Base-by-base conservation (phyloP, 2,113 vertebrate species). In the Hucho hucho region DNA sequence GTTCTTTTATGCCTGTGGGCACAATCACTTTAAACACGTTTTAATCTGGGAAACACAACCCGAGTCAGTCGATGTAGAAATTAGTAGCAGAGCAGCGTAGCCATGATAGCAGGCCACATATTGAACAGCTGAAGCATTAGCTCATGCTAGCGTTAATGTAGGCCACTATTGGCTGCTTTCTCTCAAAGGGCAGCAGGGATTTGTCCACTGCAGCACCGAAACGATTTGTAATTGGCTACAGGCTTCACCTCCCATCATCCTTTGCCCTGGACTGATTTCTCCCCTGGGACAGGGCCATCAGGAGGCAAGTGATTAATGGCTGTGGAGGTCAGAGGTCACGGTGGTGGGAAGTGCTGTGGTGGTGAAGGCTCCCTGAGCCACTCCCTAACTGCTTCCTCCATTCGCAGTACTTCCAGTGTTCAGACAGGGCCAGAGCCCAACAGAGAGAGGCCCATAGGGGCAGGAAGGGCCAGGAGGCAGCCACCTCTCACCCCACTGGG, bases 221-320 rank as follows among this genome's bases (percentile, higher is more conserved):
- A 83, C 67, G 73, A 75, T 86, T 80, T 86, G 85, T 93, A 91
- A 93, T 92, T 94, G 92, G 93, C 88, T 86, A 79, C 89, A 89
- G 89, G 87, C 81, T 86, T 86, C 87, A 89, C 83, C 87, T 91
- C 91, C 90, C 90, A 91, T 92, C 91, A 90, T 92, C 86, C 91
- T 89, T 91, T 92, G 91, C 87, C 88, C 87, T 9, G 85, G 81
- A 86, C 87, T 93, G 92, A 93, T 93, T 91, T 90, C 76, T 83
- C 92, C 91, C 87, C 68, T 83, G 91, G 89, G 92, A 92, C 89
- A 79, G 22, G 74, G 82, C 92, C 89, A 92, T 94, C 92, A 92
- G 87, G 81, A 91, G 89, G 81, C 56, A 86, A 87, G 90, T 93
- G 93, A 94, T 94, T 94, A 93, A 94, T 92, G 91, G 88, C 84